Base-by-base conservation (phyloP, 2,888 invertebrate species). In the Tiliacea citrago region DNA sequence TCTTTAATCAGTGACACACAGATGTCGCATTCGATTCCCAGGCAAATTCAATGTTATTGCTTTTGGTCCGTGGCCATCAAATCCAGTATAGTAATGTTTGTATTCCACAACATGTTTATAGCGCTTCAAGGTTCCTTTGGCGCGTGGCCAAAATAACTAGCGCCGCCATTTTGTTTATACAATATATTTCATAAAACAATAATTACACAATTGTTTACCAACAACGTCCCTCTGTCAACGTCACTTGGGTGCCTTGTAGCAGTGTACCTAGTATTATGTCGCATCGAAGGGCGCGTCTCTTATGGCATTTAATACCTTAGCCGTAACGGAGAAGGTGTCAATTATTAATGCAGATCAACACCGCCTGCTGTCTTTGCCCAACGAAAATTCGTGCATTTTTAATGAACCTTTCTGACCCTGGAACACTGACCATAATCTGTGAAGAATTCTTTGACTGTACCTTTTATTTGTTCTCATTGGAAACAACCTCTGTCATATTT, bases 261-360 rank as follows among this genome's bases (percentile, higher is more conserved):
- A 42, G n/a, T n/a, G 10, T 24, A 24, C 29, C 3, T 21, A 42
- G 42, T 45, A 39, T 47, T 8, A 68, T 9, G 6, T 49, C 39
- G 24, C 24, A 10, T 69, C 21, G 9, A 69, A 49, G 9, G 29
- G 8, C 29, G 29, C 18, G 29, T 58, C 9, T 58, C 9, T 0
- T 35, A 73, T 13, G 8, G 7, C 7, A 29, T 63, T 45, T n/a
- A 49, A 42, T 29, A 42, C 35, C 7, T 42, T 42, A 6, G 7
- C n/a, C 13, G 39, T 55, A 16, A 73, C 16, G 21, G 16, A 42
- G 39, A 18, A 51, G 24, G 35, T 53, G n/a, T 16, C 60, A 42
- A 75, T 75, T 3, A 35, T 35, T 58, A 60, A 60, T 74, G 58
- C 73, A 42, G n/a, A 73, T 49, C 13, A 42, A 74, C 39, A 49